Evolutionary conservation across 2,888 invertebrate species (phyloP).

Genomic region (Rhaphigaster nebulosa): DNA sequence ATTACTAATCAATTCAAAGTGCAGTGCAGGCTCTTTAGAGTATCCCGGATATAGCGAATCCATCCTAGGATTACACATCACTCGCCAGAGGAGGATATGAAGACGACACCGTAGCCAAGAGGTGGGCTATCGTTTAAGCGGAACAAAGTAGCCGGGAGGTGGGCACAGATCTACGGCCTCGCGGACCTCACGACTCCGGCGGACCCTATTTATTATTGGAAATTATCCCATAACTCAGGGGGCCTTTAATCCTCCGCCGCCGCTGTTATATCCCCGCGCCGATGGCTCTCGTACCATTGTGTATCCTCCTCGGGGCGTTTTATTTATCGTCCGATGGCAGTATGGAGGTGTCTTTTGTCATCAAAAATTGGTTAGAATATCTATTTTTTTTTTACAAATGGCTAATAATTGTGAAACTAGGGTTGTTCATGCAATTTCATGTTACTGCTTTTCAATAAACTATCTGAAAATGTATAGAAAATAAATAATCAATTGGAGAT

Average conservation of each 20-base stretch:
- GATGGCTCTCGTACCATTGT: neutral
- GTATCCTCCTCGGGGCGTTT: neutral
- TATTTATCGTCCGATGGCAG: neutral
- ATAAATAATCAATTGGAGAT: too few species aligned
- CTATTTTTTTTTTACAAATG: too few species aligned
- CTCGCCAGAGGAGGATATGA: neutral
- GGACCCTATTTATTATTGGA: conserved; percentile 47
- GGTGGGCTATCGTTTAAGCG: conserved; percentile 14
- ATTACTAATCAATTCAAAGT: neutral
- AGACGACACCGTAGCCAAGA: neutral
- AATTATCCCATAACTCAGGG: conserved; percentile 49
- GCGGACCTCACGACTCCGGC: conserved; percentile 20
- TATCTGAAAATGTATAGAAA: too few species aligned
- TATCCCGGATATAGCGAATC: neutral
- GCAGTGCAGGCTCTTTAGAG: neutral
- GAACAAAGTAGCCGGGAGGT: conserved; percentile 13
- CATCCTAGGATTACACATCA: neutral
- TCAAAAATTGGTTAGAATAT: neutral
- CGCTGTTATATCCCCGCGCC: neutral
- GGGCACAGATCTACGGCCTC: neutral
- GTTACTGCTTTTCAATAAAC: too few species aligned
- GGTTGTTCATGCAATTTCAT: too few species aligned
- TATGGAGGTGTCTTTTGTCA: neutral
- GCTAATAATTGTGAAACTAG: too few species aligned
- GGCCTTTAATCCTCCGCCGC: conserved; percentile 44